Conservation (phyloP, 2,888 invertebrate genomes). For the Morpho achilles region DNA sequence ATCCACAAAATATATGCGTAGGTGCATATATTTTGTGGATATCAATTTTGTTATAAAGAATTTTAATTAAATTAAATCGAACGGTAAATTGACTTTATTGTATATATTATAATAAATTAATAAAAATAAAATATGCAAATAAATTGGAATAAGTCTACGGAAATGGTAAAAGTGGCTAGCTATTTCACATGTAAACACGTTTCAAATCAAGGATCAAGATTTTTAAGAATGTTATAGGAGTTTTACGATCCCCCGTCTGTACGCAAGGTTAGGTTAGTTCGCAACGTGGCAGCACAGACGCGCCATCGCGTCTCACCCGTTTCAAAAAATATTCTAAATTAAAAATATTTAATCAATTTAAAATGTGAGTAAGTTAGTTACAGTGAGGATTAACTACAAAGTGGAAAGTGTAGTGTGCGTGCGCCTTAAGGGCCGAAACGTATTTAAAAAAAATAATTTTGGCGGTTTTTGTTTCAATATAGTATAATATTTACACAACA, state of each 20-base stretch:
- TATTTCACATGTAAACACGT: constrained; percentile 29
- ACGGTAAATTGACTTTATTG: constrained; percentile 1
- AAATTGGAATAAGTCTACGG: no score
- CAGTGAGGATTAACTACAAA: neutral
- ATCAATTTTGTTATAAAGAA: no score
- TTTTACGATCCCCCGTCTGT: constrained; percentile 56
- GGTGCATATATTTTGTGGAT: no score
- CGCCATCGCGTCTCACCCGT: constrained; percentile 46
- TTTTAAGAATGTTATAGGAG: constrained; percentile 36
- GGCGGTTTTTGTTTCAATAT: neutral
- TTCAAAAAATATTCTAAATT: constrained; percentile 35
- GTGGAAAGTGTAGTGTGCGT: constrained; percentile 1
- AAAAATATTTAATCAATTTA: constrained; percentile 6
- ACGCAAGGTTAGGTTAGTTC: constrained; percentile 73
- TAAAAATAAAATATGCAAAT: constrained; percentile 3
- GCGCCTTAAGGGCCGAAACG: constrained; percentile 3
- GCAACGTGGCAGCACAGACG: constrained; percentile 69
- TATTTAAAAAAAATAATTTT: constrained; percentile 1
- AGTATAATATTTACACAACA: no score
- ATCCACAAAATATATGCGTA: no score
- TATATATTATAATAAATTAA: neutral
- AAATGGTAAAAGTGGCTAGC: neutral
- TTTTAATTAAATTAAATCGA: neutral
- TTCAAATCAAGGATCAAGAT: constrained; percentile 55
- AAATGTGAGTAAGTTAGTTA: neutral